These are phyloP conservation scores for Sebastes miniatus DNA, from an alignment of 2,797 vertebrate genomes.

Conservation along the genomic window DNA sequence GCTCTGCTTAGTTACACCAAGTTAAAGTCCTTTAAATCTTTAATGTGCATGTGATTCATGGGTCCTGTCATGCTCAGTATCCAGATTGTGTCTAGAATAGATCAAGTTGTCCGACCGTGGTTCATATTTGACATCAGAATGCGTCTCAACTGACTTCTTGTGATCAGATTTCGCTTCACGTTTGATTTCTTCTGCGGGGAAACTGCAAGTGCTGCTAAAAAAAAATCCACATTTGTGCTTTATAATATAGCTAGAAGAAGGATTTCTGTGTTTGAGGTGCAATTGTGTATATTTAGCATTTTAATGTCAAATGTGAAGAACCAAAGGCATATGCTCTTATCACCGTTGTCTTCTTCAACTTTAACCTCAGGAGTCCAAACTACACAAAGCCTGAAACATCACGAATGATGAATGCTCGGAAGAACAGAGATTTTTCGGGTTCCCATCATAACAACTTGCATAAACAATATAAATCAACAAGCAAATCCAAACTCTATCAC, in stretches of 20 bases:
- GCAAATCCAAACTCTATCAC: background rate
- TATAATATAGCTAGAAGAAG: background rate
- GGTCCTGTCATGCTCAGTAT: conserved; percentile 4
- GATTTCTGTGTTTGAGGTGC: background rate
- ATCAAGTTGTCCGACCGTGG: conserved; percentile 24
- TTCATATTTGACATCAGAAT: conserved; percentile 19
- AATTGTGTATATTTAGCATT: background rate
- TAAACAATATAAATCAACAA: background rate
- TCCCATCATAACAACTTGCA: background rate
- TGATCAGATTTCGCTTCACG: conserved; percentile 22
- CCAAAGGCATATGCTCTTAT: background rate
- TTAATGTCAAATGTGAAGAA: background rate
- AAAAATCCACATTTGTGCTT: background rate
- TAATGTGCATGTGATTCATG: conserved; percentile 22
- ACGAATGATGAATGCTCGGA: background rate
- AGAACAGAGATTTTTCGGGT: background rate
- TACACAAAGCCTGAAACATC: background rate
- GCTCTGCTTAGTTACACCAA: conserved; percentile 3
- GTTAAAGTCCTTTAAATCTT: conserved; percentile 10
- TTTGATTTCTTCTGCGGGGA: conserved; percentile 10
- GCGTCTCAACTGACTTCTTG: conserved; percentile 32
- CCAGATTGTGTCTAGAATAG: conserved; percentile 26
- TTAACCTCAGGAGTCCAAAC: background rate
- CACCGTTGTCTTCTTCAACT: background rate
- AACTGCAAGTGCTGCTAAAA: conserved; percentile 1